Base-by-base conservation (phyloP, 2,113 vertebrate species). In the Cynoglossus semilaevis region DNA sequence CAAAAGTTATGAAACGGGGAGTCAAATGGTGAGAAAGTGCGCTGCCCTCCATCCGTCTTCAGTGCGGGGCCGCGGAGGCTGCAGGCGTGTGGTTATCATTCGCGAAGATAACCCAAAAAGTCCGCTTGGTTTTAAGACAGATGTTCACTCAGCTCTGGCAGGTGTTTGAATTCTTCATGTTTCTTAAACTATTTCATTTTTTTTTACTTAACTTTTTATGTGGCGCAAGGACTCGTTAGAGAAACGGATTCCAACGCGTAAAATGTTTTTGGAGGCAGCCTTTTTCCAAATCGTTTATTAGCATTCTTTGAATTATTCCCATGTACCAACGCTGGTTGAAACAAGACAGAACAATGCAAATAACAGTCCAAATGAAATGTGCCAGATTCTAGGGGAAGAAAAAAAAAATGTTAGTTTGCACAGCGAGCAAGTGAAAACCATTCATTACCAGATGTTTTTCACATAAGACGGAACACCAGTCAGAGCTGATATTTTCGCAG, bases 1-100 rank as follows among this genome's bases (percentile, higher is more conserved):
- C 76, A 79, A 76, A 81, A 87, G 83, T 89, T 87, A 85, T 87
- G 84, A 90, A 88, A 87, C 67, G 58, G 59, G 53, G 68, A 87
- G 84, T 82, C 80, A 72, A 81, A 86, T 86, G 19, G 76, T 72
- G 43, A 68, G 63, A 68, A 51, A 54, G 55, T 50, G 48, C 54
- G 3, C 57, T 63, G 29, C 67, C 51, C 71, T 69, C 48, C 68
- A 55, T 44, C 50, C 46, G 57, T 55, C 16, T 17, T 14, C 12
- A 22, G 18, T 18, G 13, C 42, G 61, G 67, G 65, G 66, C 75
- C 65, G 70, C 17, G 51, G 52, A 49, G 67, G 61, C 68, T 64
- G 42, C 65, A 51, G 49, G 41, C 46, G 48, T 46, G 60, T 62
- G 70, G 62, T 81, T 74, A 73, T 79, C 59, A 73, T 54, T 49